phyloP scores from a whole-genome alignment of 2,113 vertebrate genomes.

The Camelus bactrianus region DNA sequence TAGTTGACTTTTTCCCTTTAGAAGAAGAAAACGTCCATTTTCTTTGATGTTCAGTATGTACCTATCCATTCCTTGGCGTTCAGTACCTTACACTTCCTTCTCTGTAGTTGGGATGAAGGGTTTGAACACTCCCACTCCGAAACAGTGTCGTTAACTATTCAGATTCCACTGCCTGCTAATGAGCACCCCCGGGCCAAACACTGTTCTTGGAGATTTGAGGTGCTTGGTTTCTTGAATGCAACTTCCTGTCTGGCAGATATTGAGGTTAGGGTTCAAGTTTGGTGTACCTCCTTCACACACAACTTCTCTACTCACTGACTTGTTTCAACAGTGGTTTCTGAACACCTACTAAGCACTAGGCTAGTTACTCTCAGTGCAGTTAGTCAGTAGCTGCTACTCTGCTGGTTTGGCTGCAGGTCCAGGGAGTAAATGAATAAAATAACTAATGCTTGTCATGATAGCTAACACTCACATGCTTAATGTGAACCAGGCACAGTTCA shows the following conservation, averaged over 20 bases:
- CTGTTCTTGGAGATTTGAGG: background rate
- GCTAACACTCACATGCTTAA: background rate
- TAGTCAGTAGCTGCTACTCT: background rate
- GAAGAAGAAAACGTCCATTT: background rate
- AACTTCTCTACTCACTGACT: background rate
- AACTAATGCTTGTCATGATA: background rate
- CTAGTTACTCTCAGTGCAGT: background rate
- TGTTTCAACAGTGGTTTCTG: conserved; percentile 18
- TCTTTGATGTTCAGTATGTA: no score
- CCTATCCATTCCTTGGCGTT: background rate
- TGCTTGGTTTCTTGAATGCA: background rate
- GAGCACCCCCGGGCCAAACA: background rate
- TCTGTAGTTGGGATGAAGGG: background rate
- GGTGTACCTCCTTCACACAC: background rate
- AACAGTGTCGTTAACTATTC: background rate
- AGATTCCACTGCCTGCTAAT: no score
- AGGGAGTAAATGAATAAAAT: background rate
- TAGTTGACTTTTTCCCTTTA: background rate
- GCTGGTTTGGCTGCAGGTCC: background rate
- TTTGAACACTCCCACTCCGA: background rate
- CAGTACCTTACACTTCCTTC: background rate
- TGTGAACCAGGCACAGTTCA: background rate
- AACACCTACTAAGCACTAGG: background rate
- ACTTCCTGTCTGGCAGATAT: background rate
- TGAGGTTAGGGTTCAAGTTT: background rate